Conservation (phyloP, 2,113 vertebrate genomes). For the Oryzias celebensis region DNA sequence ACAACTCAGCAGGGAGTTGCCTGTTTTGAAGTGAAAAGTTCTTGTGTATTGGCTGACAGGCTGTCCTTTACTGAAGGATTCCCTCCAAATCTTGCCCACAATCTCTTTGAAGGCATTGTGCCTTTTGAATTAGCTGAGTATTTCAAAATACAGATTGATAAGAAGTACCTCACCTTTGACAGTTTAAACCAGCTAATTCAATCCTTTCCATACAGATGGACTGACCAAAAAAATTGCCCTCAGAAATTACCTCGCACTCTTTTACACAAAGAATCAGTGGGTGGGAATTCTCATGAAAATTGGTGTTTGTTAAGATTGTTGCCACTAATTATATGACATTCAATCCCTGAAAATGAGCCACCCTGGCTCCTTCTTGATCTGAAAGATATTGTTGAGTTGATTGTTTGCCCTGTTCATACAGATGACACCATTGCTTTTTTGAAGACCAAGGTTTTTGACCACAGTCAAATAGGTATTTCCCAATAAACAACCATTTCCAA, state of each 20-base stretch:
- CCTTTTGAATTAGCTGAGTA: slow-evolving; percentile 1
- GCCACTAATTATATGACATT: slow-evolving; percentile 11
- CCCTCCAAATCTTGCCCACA: neutral
- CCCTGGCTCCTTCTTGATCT: slow-evolving; percentile 40
- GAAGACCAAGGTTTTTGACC: no score
- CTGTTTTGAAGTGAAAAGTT: slow-evolving; percentile 1
- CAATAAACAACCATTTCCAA: no score
- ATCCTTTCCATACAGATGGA: neutral
- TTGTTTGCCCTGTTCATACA: slow-evolving; percentile 33
- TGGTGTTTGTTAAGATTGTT: slow-evolving; percentile 6
- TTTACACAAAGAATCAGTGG: neutral
- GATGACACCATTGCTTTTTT: no score
- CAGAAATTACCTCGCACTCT: neutral
- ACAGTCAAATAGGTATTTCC: no score
- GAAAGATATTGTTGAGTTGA: slow-evolving; percentile 35
- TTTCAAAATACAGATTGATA: neutral
- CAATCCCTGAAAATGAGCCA: slow-evolving; percentile 26
- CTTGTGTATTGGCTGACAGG: neutral
- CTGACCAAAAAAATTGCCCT: neutral
- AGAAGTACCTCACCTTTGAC: slow-evolving; percentile 9
- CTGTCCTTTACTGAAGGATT: neutral
- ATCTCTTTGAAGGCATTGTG: neutral
- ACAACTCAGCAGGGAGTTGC: neutral
- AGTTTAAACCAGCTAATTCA: neutral
- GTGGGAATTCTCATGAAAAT: neutral